phyloP scores from a whole-genome alignment of 2,888 invertebrate species.

The Phlogophora meticulosa region DNA sequence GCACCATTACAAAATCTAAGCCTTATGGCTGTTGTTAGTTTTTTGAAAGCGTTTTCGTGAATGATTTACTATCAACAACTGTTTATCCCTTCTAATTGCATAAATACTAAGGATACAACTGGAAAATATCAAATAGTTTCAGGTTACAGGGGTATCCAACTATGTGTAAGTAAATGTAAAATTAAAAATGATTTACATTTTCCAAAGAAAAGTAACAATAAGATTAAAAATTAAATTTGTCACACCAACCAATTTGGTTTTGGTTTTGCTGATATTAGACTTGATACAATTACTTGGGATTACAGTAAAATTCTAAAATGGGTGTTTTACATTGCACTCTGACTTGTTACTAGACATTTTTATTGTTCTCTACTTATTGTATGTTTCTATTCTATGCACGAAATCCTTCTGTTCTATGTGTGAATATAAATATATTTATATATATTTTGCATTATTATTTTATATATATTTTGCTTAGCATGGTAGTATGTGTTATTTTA shows the following conservation, averaged over 20 bases:
- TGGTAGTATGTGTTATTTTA: conserved; percentile 9
- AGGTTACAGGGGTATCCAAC: background rate
- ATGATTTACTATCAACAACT: background rate
- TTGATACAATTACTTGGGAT: background rate
- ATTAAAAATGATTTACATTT: no score
- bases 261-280: no score
- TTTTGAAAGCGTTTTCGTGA: background rate
- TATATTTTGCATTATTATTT: no score
- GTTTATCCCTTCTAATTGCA: background rate
- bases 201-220: no score
- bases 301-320: background rate
- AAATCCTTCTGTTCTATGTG: background rate
- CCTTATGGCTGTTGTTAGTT: background rate
- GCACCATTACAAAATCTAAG: background rate
- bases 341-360: background rate
- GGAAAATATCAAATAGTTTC: background rate
- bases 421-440: no score
- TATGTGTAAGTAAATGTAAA: no score
- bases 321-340: background rate
- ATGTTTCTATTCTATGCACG: background rate
- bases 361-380: background rate
- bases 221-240: no score
- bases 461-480: conserved; percentile 19
- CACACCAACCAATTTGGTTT: no score
- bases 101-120: no score